Base-by-base conservation (phyloP, 1,140 invertebrate species). In the Laupala kohalensis region DNA sequence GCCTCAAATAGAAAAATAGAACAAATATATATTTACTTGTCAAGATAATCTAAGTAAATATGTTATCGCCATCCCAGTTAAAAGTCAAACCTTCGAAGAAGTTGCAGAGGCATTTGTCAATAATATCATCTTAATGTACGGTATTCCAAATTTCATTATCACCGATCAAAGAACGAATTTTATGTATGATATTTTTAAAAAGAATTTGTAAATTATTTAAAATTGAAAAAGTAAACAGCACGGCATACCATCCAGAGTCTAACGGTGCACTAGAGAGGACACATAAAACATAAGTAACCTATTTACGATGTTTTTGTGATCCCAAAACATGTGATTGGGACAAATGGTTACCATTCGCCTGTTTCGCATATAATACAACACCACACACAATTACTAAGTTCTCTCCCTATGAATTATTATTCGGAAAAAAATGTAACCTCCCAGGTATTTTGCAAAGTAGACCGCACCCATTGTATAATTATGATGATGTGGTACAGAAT, bases 281-380 rank as follows among this genome's bases (percentile, higher is more conserved):
- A 0, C 76, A 79, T 68, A 64, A 69, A 15, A 72, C 76, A 1
- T 68, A 71, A n/a, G n/a, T n/a, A n/a, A n/a, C n/a, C n/a, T n/a
- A n/a, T n/a, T n/a, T n/a, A n/a, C n/a, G n/a, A n/a, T 72, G 75
- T 70, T 80, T 64, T 69, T 9, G 9, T 29, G 24, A 67, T 71
- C n/a, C n/a, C n/a, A n/a, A n/a, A 6, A 72, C 77, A 12, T 71
- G 69, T 13, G 75, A 80, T 73, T 83, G 80, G 80, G 74, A 79
- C 27, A 63, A 76, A 15, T 78, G 71, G 24, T 6, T 81, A 0
- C 75, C 75, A 3, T 75, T 75, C 37, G 74, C 77, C 0, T 69
- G 69, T 13, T 79, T 78, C 74, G 74, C 73, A 0, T 77, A 77
- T 67, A 80, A n/a, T n/a, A n/a, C n/a, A n/a, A n/a, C n/a, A n/a